These are phyloP conservation scores for Cephus spinipes DNA, from an alignment of 2,888 invertebrate species.

Conservation along the genomic window DNA sequence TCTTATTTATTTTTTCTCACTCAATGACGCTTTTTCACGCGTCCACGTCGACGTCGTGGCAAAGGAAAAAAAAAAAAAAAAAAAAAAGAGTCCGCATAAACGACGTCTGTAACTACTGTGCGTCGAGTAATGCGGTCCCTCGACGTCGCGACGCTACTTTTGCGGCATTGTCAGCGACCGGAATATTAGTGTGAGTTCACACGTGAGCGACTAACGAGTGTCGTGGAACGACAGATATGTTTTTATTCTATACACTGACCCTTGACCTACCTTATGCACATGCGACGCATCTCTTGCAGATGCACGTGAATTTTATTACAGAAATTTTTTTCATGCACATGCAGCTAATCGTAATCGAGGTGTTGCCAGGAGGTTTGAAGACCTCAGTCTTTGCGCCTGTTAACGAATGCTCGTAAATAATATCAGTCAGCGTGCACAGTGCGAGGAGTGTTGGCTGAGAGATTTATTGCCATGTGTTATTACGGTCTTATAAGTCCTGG, in stretches of 20 bases:
- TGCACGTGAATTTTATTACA: too few species aligned
- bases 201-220: neutral
- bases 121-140: neutral
- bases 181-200: neutral
- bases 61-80: constrained; percentile 34
- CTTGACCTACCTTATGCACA: neutral
- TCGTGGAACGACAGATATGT: neutral
- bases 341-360: neutral
- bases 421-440: constrained; percentile 33
- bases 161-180: neutral
- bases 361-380: neutral
- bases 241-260: neutral
- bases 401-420: constrained; percentile 59
- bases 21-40: constrained; percentile 32
- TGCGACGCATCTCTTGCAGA: too few species aligned
- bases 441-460: constrained; percentile 44
- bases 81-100: constrained; percentile 31
- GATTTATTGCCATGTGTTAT: constrained; percentile 49
- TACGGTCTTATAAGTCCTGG: neutral
- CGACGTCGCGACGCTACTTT: neutral
- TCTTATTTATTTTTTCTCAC: neutral
- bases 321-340: neutral
- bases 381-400: constrained; percentile 26
- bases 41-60: constrained; percentile 31
- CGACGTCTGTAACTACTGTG: constrained; percentile 14